Evolutionary conservation across 1,140 invertebrate genomes (phyloP).

Genomic region (Drosophila bocki): DNA sequence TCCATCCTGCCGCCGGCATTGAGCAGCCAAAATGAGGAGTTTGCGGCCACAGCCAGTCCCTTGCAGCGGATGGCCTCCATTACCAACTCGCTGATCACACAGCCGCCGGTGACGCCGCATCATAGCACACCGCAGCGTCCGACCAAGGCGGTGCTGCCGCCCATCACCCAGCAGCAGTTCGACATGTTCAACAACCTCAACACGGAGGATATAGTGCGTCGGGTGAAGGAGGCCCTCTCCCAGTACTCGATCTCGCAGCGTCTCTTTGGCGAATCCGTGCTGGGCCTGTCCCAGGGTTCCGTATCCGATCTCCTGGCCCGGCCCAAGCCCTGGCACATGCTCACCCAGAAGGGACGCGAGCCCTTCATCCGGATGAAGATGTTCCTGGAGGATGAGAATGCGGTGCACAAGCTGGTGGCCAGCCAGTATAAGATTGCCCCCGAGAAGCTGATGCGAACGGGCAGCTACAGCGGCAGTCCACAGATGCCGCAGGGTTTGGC

Average conservation of each 20-base stretch:
- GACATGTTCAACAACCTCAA: conserved; percentile 99
- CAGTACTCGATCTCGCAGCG: conserved; percentile 99
- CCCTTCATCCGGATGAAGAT: conserved; percentile 99
- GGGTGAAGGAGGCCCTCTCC: conserved; percentile 98
- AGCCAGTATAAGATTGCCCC: conserved; percentile 99
- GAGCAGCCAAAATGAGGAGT: conserved; percentile 89
- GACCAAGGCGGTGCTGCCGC: conserved; percentile 97
- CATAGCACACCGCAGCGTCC: conserved; percentile 93
- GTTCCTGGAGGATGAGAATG: conserved; percentile 98
- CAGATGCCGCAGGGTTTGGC: conserved; percentile 90
- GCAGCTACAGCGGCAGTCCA: conserved; percentile 94
- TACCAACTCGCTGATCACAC: conserved; percentile 97
- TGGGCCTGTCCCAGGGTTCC: conserved; percentile 98
- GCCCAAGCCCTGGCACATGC: conserved; percentile 98
- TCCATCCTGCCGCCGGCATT: conserved; percentile 92
- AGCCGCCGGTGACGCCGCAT: conserved; percentile 93
- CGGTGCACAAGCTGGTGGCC: conserved; percentile 97
- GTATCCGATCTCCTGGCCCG: conserved; percentile 97
- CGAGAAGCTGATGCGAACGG: conserved; percentile 97
- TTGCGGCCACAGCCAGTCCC: conserved; percentile 94
- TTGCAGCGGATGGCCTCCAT: conserved; percentile 98
- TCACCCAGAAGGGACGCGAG: conserved; percentile 98
- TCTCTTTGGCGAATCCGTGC: conserved; percentile 98
- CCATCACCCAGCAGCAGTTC: conserved; percentile 99
- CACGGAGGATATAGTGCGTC: conserved; percentile 99